phyloP scores from a whole-genome alignment of 2,888 invertebrate species.

The Sympetrum striolatum region DNA sequence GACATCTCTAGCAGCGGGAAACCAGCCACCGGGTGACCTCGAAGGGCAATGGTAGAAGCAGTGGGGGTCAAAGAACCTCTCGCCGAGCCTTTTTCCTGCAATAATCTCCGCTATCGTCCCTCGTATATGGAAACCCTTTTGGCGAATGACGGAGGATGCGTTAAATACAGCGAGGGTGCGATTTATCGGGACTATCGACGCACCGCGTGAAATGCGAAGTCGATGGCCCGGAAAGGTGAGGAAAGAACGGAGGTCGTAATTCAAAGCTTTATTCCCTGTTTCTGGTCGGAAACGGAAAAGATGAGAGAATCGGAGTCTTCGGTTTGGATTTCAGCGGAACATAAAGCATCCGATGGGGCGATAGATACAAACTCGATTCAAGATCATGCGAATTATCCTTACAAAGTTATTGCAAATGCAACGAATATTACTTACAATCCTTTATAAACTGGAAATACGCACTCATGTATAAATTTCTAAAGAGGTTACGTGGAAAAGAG shows the following conservation, averaged over 20 bases:
- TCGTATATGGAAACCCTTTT: background rate
- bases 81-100: background rate
- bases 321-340: too few species aligned
- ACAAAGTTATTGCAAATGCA: too few species aligned
- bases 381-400: too few species aligned
- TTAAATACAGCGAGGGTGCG: background rate
- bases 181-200: background rate
- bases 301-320: too few species aligned
- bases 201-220: background rate
- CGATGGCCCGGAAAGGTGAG: background rate
- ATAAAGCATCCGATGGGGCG: too few species aligned
- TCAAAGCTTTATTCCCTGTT: too few species aligned
- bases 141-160: background rate
- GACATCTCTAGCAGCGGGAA: background rate
- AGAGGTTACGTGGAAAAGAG: too few species aligned
- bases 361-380: too few species aligned
- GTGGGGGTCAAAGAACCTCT: background rate
- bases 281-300: too few species aligned
- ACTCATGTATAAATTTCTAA: too few species aligned
- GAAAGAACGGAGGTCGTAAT: background rate
- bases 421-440: too few species aligned
- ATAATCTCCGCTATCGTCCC: background rate
- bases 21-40: conserved; percentile 16
- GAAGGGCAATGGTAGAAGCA: background rate
- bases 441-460: too few species aligned